Conservation (phyloP, 2,797 vertebrate species). For the Cryptoprocta ferox region DNA sequence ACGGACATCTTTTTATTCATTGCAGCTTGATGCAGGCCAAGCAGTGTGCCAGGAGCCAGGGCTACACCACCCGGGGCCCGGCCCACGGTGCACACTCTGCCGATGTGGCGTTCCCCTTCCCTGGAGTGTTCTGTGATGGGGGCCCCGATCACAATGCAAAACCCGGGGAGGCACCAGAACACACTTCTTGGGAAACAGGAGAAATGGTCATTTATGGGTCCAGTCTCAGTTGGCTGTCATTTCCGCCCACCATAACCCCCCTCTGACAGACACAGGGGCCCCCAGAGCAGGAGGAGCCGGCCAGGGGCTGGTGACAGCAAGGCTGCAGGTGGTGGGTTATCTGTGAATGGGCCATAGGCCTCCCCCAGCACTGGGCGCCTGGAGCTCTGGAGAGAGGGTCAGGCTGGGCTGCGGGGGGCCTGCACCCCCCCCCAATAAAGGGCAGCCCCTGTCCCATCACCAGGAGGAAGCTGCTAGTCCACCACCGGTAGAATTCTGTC, state of each 20-base stretch:
- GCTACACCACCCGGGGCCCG: not conserved
- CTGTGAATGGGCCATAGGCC: not conserved
- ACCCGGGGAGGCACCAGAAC: not conserved
- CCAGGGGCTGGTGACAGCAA: not conserved
- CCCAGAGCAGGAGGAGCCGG: not conserved
- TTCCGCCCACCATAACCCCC: not conserved
- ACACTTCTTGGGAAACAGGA: not conserved
- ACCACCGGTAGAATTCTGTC: not conserved
- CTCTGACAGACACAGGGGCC: not conserved
- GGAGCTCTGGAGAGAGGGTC: not conserved
- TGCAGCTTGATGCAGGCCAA: not conserved
- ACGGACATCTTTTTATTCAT: too few species aligned
- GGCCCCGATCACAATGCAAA: fast-evolving
- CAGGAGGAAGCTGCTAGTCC: not conserved
- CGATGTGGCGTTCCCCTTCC: fast-evolving
- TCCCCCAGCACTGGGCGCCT: not conserved
- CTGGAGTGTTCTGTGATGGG: not conserved
- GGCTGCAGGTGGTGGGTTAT: not conserved
- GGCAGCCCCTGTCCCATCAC: not conserved
- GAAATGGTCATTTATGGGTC: too few species aligned
- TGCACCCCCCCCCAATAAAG: fast-evolving
- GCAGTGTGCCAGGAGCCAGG: not conserved
- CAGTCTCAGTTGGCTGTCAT: not conserved
- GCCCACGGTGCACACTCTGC: fast-evolving
- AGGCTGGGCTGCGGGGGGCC: not conserved